Evolutionary conservation across 2,113 vertebrate genomes (phyloP), one percentile per base, ranked within the genome.

Genomic region (Notechis scutatus): DNA sequence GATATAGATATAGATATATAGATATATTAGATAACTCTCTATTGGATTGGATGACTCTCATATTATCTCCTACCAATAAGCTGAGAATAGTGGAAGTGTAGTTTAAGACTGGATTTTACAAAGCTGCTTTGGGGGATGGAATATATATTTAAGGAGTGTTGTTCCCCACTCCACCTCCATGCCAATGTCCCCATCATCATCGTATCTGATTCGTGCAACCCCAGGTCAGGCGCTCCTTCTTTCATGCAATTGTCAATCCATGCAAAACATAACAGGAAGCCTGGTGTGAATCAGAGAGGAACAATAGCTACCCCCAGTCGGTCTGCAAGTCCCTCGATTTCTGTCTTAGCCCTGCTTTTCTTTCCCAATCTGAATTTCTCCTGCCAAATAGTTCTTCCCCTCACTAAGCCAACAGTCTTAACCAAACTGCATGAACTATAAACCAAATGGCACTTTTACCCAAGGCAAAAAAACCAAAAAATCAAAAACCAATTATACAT

Each of bases 211-310:
- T 93, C 92, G 90, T 93, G 92, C 92, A 9, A 24, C 14, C 14
- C 74, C 50, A 45, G 29, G 18, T 89, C 92, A 92, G 52, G n/a
- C 29, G 3, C 55, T 64, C 54, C 15, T 54, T 59, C 74, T 90
- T 61, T 47, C 92, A 93, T 93, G 92, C 92, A 90, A 90, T 47
- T 64, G 81, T 61, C 88, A 93, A 45, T 87, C 88, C 92, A 64
- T 93, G 92, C 92, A 90, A 54, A 85, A 81, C 42, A 54, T 61
- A 52, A 61, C 10, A 52, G 21, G 59, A 52, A 64, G 57, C n/a
- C 47, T 64, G 57, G 42, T 59, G 29, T 2, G 69, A 42, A 23
- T 39, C 57, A 86, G 61, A 92, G 45, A 90, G 61, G 20, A 54
- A 90, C 2, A 50, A 12, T 39, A 7, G 54, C 14, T 29, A 85